Percentiles rank a stretch among this genome's conserved stretches.
These are phyloP conservation scores for Dipus sagitta DNA, from an alignment of 2,797 vertebrate genomes.

Conservation along the genomic window DNA sequence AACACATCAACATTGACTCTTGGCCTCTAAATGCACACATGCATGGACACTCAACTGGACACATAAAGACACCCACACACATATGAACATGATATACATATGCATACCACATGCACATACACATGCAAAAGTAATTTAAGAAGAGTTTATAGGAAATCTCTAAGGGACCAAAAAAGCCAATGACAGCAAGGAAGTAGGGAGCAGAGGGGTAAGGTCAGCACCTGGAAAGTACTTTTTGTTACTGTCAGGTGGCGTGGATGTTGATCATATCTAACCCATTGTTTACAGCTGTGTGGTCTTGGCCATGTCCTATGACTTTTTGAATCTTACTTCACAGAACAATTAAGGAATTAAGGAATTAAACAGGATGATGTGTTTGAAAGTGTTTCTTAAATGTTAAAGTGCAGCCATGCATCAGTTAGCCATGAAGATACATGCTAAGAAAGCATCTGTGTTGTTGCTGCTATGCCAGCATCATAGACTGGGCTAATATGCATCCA, in stretches of 20 bases:
- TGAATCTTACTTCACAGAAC: neutral
- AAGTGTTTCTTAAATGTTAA: constrained; percentile 21
- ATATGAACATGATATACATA: no score
- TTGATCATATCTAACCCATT: neutral
- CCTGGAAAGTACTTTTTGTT: neutral
- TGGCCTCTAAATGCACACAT: no score
- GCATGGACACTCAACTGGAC: no score
- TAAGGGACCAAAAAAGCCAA: neutral
- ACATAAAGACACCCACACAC: no score
- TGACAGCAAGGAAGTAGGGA: neutral
- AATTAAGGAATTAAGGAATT: constrained; percentile 36
- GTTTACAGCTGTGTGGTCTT: neutral
- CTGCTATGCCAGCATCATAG: neutral
- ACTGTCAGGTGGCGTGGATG: neutral
- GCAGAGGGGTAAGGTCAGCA: neutral
- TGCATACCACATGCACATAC: no score
- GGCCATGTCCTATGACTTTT: neutral
- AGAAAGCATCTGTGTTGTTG: neutral
- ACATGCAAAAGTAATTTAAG: neutral
- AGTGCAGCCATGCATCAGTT: neutral
- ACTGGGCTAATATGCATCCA: neutral
- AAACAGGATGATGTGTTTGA: constrained; percentile 39
- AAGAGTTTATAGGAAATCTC: neutral
- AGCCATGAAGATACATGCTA: neutral
- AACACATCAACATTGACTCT: no score